These are phyloP conservation scores for Notodonta dromedarius DNA, from an alignment of 2,888 invertebrate genomes.

Conservation along the genomic window DNA sequence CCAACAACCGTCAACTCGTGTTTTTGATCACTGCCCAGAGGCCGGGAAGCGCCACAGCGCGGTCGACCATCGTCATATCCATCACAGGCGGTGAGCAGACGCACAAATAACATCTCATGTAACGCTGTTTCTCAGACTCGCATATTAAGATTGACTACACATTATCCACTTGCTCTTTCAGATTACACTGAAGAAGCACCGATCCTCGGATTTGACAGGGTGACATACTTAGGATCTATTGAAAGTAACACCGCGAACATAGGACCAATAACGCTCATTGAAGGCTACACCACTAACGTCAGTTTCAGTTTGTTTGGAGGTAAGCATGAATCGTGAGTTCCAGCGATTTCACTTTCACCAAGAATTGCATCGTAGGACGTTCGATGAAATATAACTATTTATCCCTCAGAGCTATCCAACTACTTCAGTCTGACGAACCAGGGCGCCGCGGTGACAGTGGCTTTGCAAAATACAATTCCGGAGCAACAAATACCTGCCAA, in stretches of 20 bases:
- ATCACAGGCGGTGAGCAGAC: conserved; percentile 14
- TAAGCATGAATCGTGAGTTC: conserved; percentile 13
- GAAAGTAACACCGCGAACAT: conserved; percentile 20
- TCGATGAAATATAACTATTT: background rate
- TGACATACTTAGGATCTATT: conserved; percentile 39
- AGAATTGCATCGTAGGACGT: background rate
- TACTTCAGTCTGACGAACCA: conserved; percentile 20
- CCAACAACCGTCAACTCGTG: conserved; percentile 33
- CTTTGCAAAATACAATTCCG: conserved; percentile 33
- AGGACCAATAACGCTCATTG: conserved; percentile 32
- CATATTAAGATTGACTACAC: background rate
- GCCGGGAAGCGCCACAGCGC: conserved; percentile 19
- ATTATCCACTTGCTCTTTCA: conserved; percentile 12
- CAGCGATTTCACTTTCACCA: background rate
- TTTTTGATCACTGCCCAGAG: conserved; percentile 33
- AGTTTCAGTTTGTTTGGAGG: conserved; percentile 39
- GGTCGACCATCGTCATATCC: conserved; percentile 35
- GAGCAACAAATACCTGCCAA: conserved; percentile 39
- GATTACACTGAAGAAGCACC: conserved; percentile 15
- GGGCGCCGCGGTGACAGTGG: conserved; percentile 19
- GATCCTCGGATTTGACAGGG: conserved; percentile 36
- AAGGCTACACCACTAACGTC: conserved; percentile 36
- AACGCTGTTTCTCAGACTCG: background rate
- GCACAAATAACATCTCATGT: background rate
- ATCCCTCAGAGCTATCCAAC: conserved; percentile 18